Percentiles rank a stretch among this genome's conserved stretches.
Evolutionary conservation across 2,888 invertebrate species (phyloP).

Genomic region (Spisula solida): DNA sequence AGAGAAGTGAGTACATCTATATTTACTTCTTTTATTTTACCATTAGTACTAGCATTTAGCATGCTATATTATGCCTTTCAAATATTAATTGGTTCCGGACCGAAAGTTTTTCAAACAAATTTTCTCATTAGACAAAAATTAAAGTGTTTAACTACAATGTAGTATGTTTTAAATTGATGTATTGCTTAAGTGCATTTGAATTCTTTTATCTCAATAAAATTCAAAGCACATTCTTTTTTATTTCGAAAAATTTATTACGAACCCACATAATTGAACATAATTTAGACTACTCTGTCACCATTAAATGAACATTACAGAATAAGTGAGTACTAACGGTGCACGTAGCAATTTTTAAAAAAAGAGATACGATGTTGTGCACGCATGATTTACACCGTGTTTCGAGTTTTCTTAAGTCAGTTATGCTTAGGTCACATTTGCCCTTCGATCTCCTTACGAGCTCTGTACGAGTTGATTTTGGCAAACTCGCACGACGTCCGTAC

Average conservation of each 20-base stretch:
- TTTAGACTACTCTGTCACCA: neutral
- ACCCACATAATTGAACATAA: neutral
- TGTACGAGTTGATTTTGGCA: too few relatives aligned
- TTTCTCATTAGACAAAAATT: too few relatives aligned
- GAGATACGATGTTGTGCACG: neutral
- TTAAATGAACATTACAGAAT: neutral
- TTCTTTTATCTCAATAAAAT: neutral
- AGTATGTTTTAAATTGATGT: neutral
- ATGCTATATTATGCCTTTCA: too few relatives aligned
- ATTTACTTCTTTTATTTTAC: neutral
- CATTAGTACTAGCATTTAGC: too few relatives aligned
- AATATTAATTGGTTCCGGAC: neutral
- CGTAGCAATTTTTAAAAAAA: neutral
- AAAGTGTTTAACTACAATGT: neutral
- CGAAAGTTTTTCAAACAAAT: too few relatives aligned
- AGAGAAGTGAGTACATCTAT: conserved; percentile 58
- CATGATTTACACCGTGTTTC: neutral
- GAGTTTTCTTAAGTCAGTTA: neutral
- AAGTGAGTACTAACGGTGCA: neutral
- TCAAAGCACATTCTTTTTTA: neutral
- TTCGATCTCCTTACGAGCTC: too few relatives aligned
- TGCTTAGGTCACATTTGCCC: too few relatives aligned
- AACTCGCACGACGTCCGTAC: too few relatives aligned
- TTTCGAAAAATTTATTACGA: neutral
- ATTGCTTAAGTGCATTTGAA: neutral